phyloP scores from a whole-genome alignment of 2,113 vertebrate species.

The Pipa parva region DNA sequence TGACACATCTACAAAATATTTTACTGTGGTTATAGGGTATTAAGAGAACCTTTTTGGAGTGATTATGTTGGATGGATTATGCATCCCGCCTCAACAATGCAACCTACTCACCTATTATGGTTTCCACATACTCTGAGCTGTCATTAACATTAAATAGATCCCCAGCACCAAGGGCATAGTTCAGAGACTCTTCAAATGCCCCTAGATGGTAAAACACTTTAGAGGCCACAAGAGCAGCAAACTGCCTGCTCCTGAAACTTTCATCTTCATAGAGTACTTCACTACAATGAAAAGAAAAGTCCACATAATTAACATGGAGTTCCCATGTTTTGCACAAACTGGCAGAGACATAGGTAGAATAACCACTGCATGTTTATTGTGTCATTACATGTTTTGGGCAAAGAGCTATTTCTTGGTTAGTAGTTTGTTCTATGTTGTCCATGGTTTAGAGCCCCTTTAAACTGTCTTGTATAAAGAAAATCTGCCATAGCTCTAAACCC shows the following conservation, averaged over 20 bases:
- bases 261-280: slow-evolving; percentile 98
- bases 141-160: slow-evolving; percentile 98
- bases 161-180: slow-evolving; percentile 94
- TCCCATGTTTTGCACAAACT: slow-evolving; percentile 32
- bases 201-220: slow-evolving; percentile 98
- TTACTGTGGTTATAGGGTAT: no score
- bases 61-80: no score
- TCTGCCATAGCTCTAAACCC: no score
- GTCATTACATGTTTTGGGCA: no score
- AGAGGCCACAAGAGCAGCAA: slow-evolving; percentile 95
- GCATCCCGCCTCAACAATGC: neutral
- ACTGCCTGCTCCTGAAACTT: slow-evolving; percentile 88
- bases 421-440: no score
- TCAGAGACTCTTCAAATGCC: slow-evolving; percentile 96
- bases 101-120: slow-evolving; percentile 84
- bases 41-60: no score
- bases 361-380: no score
- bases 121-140: slow-evolving; percentile 97
- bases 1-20: no score
- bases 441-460: no score
- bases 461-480: no score
- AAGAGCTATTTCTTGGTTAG: no score
- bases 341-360: no score
- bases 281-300: slow-evolving; percentile 61
- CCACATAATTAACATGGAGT: slow-evolving; percentile 11